A percentile compares a stretch with the other conserved stretches of the same genome.
phyloP scores from a whole-genome alignment of 2,888 invertebrate species.

The Drosophila emarginata region DNA sequence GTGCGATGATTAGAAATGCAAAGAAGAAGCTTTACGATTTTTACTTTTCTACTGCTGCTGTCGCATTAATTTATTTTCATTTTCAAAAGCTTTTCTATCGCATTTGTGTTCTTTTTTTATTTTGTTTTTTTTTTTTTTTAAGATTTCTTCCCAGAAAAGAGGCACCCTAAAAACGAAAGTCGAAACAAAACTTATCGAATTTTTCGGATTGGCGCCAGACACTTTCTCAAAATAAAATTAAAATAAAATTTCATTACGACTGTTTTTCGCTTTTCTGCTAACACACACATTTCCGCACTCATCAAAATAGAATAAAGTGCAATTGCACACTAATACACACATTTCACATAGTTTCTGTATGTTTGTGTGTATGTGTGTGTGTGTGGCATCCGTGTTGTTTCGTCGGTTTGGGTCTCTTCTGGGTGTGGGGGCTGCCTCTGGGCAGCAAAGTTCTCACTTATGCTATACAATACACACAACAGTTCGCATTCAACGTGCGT shows the following conservation, averaged over 20 bases:
- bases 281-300: constrained; percentile 71
- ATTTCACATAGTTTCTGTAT: constrained; percentile 6
- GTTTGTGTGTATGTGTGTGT: constrained; percentile 2
- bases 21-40: constrained; percentile 57
- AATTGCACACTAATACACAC: constrained; percentile 55
- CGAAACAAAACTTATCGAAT: constrained; percentile 29
- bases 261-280: constrained; percentile 38
- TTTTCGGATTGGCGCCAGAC: constrained; percentile 61
- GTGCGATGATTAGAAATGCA: constrained; percentile 77
- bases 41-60: constrained; percentile 64
- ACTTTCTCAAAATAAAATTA: constrained; percentile 47
- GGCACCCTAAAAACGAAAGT: constrained; percentile 40
- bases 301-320: constrained; percentile 61
- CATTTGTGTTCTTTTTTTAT: constrained; percentile 34
- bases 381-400: constrained; percentile 67
- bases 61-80: constrained; percentile 58
- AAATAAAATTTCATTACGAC: constrained; percentile 36
- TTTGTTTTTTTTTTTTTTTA: constrained; percentile 28
- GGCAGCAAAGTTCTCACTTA: constrained; percentile 64
- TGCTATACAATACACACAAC: constrained; percentile 60
- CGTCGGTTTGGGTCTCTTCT: constrained; percentile 26
- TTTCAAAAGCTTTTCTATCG: constrained; percentile 69
- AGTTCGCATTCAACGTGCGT: constrained; percentile 72
- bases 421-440: constrained; percentile 17
- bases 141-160: constrained; percentile 36